These are phyloP conservation scores for Cynopterus brachyotis DNA, from an alignment of 2,113 vertebrate species.

Conservation along the genomic window DNA sequence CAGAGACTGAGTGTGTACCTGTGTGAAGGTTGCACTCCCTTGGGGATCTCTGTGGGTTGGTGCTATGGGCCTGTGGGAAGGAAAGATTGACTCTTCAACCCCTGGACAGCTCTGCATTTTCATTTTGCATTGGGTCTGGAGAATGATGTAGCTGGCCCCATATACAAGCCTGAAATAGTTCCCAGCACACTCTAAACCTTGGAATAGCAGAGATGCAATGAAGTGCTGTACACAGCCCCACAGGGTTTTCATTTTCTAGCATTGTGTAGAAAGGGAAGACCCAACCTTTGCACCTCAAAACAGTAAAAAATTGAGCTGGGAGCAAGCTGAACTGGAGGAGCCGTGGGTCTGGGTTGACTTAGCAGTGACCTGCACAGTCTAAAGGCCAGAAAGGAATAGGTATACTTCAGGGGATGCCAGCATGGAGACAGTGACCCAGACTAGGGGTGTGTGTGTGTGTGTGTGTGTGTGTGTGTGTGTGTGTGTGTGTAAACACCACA, in stretches of 20 bases:
- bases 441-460: background rate
- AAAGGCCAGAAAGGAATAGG: background rate
- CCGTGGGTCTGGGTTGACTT: background rate
- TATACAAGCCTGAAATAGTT: background rate
- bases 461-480: background rate
- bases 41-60: background rate
- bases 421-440: background rate
- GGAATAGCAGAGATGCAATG: background rate
- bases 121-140: background rate
- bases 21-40: background rate
- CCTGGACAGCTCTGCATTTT: background rate
- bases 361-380: background rate
- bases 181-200: background rate
- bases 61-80: background rate
- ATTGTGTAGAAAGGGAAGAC: background rate
- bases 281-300: background rate
- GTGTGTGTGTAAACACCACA: background rate
- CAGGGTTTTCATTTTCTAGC: background rate
- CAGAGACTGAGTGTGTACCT: background rate
- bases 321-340: background rate
- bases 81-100: background rate
- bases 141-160: background rate
- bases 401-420: rapidly evolving
- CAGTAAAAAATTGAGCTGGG: background rate
- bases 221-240: background rate